Base-by-base conservation (phyloP, 2,888 invertebrate genomes). In the Caenorhabditis angaria region DNA sequence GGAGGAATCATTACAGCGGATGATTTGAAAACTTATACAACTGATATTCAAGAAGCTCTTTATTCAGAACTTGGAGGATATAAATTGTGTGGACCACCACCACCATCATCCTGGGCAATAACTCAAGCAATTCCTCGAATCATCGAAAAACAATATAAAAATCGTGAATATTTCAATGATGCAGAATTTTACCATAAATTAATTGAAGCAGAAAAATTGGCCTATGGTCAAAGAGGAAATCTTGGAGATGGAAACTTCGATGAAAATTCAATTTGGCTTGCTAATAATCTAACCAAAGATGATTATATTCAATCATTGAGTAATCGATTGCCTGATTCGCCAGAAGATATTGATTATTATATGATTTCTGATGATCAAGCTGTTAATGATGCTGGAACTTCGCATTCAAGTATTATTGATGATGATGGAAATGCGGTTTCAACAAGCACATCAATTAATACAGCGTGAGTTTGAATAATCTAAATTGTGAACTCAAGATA, bases 181-280 rank as follows among this genome's bases (percentile, higher is more conserved):
- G 75, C 81, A 2, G 80, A 88, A 0, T 92, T 93, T 1, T 93
- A 93, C 90, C 97, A 97, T 83, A 91, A 93, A 71, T 90, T 95
- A 73, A 90, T 93, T 5, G 97, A 97, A 88, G 91, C 93, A 4
- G 93, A 94, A 88, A 97, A 97, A 88, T 95, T 92, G 89, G 95
- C 93, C n/a, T 95, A 93, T 88, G 95, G 94, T 0, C 91, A 92
- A 85, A 64, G 85, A 12, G 80, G 83, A 12, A 68, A 80, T 54
- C 69, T 85, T 27, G 85, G 85, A 6, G 97, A 97, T 89, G 90
- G 91, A 22, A 90, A 91, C 59, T 94, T 92, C 87, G 87, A 92
- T 55, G 67, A 72, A 10, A 90, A 94, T 83, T 90, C 93, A 12
- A 88, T 90, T n/a, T 90, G 91, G 88, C 93, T 94, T 22, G 82